Conservation (phyloP, 2,113 vertebrate species). For the Oreocharis arfaki region DNA sequence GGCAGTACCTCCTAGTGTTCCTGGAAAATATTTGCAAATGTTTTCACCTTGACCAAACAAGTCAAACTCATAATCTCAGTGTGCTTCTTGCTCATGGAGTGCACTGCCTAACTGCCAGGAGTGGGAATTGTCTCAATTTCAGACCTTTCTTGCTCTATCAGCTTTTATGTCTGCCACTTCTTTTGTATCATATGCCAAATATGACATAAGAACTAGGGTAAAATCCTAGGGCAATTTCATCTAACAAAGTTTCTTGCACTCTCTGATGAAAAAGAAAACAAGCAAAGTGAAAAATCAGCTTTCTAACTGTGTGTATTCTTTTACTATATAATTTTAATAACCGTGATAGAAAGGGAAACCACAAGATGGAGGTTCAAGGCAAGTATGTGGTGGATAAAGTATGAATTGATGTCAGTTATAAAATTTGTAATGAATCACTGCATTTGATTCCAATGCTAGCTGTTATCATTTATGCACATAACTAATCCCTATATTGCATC, state of each 20-base stretch:
- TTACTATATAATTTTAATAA: background rate
- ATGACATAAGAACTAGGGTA: background rate
- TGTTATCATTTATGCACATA: background rate
- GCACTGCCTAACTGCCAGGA: background rate
- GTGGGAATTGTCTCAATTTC: background rate
- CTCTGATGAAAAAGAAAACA: background rate
- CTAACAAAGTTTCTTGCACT: background rate
- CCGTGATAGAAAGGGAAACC: background rate
- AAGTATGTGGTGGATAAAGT: background rate
- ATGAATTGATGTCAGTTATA: background rate
- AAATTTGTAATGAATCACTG: background rate
- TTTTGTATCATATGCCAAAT: background rate
- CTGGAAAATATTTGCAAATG: background rate
- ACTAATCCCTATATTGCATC: background rate
- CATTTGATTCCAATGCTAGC: background rate
- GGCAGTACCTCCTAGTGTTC: background rate
- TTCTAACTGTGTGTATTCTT: background rate
- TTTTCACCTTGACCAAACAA: constrained; percentile 52
- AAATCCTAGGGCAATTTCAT: background rate
- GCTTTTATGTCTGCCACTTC: background rate
- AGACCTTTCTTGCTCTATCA: background rate
- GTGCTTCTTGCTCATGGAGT: background rate
- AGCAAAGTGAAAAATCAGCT: background rate
- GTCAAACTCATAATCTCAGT: background rate
- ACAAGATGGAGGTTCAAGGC: background rate